These are phyloP conservation scores for Istiophorus platypterus DNA, from an alignment of 2,113 vertebrate genomes.

Conservation along the genomic window DNA sequence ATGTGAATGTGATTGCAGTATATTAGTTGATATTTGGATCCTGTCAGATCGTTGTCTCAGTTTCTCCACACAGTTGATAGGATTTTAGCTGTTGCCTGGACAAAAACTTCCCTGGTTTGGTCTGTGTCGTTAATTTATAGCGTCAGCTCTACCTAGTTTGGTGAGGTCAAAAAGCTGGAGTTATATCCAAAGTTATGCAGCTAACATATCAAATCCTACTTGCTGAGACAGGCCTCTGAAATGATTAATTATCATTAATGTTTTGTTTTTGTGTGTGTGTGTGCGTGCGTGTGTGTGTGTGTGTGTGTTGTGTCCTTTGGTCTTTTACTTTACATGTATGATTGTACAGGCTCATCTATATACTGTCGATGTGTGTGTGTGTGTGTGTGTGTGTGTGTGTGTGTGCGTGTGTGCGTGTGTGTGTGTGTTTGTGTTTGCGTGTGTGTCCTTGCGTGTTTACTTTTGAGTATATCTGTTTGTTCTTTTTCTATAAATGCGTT, in stretches of 20 bases:
- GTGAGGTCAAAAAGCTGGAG: background rate
- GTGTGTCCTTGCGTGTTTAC: background rate
- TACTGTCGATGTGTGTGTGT: background rate
- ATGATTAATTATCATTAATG: conserved; percentile 7
- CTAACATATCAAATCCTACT: background rate
- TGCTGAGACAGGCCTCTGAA: conserved; percentile 58
- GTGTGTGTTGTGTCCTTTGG: conserved; percentile 9
- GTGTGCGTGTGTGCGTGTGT: no score
- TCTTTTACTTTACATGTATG: background rate
- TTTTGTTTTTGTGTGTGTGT: conserved; percentile 21
- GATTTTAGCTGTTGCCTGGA: background rate
- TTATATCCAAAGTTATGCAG: background rate
- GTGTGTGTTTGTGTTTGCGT: background rate
- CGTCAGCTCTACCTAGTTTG: background rate
- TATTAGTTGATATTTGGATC: no score
- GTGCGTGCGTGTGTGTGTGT: conserved; percentile 11
- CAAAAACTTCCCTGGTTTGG: background rate
- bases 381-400: background rate
- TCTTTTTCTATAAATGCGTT: background rate
- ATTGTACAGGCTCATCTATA: background rate
- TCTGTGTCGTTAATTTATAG: background rate
- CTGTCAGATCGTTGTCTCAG: no score
- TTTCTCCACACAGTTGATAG: background rate
- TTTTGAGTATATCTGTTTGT: background rate
- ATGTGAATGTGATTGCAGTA: no score